Percentiles rank a stretch among this genome's conserved stretches.
phyloP scores from a whole-genome alignment of 2,797 vertebrate genomes.

The Allobates femoralis region DNA sequence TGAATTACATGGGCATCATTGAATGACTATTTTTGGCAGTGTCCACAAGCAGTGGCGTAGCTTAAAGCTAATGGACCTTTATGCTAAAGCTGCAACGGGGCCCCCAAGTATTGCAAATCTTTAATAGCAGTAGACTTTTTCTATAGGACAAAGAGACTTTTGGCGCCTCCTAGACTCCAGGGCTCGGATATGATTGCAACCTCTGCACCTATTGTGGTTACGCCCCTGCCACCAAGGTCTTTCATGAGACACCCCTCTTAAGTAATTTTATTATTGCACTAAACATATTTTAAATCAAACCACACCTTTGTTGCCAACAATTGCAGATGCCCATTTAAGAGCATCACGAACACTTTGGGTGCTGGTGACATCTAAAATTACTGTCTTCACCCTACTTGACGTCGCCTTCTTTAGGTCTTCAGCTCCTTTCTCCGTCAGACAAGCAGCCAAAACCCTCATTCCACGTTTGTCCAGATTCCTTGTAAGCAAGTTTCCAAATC shows the following conservation, averaged over 20 bases:
- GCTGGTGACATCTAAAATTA: constrained; percentile 69
- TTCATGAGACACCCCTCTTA: background rate
- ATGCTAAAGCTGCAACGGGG: no score
- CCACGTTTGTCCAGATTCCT: constrained; percentile 79
- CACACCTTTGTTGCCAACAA: constrained; percentile 59
- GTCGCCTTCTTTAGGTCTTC: constrained; percentile 49
- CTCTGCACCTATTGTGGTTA: no score
- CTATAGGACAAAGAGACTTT: background rate
- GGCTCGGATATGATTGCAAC: no score
- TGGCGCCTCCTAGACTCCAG: no score
- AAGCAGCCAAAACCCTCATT: constrained; percentile 82
- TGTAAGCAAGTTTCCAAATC: constrained; percentile 85
- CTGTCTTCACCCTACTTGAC: constrained; percentile 56
- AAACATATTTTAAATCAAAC: background rate
- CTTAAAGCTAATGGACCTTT: no score
- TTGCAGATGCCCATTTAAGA: constrained; percentile 62
- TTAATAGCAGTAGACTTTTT: background rate
- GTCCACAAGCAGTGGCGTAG: no score
- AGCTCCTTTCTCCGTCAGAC: constrained; percentile 76
- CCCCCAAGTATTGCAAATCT: no score
- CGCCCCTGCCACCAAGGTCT: background rate
- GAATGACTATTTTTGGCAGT: no score
- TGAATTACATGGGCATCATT: no score
- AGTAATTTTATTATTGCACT: background rate
- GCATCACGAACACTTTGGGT: constrained; percentile 66